A percentile compares a stretch with the other conserved stretches of the same genome.
Evolutionary conservation across 37 sponge, comb jelly and placozoan genomes (phyloP).

Genomic region (Cladorhizidae sp.): DNA sequence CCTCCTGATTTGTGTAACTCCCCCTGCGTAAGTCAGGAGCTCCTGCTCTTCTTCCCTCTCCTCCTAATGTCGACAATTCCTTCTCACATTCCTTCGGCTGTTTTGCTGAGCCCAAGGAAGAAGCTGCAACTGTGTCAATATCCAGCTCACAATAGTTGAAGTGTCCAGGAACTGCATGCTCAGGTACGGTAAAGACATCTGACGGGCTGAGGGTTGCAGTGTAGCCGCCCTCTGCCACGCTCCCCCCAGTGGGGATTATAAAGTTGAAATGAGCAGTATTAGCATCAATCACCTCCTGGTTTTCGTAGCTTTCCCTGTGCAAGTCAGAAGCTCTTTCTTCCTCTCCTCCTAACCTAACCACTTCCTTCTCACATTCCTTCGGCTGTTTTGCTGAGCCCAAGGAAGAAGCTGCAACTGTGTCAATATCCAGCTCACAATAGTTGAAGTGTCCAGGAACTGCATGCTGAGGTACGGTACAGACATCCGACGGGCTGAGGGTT

Average conservation of each 20-base stretch:
- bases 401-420: too few relatives aligned
- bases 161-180: conserved; percentile 26
- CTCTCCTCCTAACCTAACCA: not conserved
- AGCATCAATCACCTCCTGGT: too few relatives aligned
- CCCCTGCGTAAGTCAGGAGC: not conserved
- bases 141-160: too few relatives aligned
- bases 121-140: too few relatives aligned
- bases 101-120: not conserved
- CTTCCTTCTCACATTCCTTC: not conserved
- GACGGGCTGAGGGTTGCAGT: not conserved
- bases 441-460: conserved; percentile 17
- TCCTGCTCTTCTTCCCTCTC: not conserved
- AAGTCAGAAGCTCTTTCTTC: not conserved
- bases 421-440: conserved; percentile 17
- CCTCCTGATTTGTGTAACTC: not conserved
- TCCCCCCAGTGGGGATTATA: too few relatives aligned
- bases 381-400: not conserved
- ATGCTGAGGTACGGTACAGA: conserved; percentile 26
- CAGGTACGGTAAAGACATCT: conserved; percentile 16
- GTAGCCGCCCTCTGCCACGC: too few relatives aligned
- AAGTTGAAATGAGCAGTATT: too few relatives aligned
- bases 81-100: not conserved
- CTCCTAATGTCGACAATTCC: not conserved
- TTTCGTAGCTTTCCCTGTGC: not conserved
- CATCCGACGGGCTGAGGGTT: not conserved